Base-by-base conservation (phyloP, 2,113 vertebrate species). In the Shinisaurus crocodilurus region DNA sequence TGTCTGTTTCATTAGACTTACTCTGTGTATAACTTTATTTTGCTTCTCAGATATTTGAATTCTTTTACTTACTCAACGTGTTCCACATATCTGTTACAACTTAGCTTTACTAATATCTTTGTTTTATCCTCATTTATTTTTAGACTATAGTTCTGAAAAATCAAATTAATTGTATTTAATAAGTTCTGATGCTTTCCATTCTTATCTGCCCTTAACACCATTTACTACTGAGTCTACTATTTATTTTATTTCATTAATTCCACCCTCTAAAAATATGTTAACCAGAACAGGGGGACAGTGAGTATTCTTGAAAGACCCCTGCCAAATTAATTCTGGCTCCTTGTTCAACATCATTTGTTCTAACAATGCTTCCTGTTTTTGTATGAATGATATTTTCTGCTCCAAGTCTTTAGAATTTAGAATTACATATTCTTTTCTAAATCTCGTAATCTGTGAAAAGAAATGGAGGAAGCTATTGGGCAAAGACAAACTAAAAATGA, bases 171-270 rank as follows among this genome's bases (percentile, higher is more conserved):
- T 54, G 20, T 1, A 72, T 85, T 48, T 16, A 72, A 50, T 50
- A 85, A 34, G 45, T 72, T 70, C 29, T 82, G 50, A 7, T 57
- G 8, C 34, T 54, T 82, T 82, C 29, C 27, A 45, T 67, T 40
- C n/a, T 34, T 34, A 45, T 16, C 63, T 67, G 40, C 63, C 60
- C 43, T 83, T 83, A 29, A n/a, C 40, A 63, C 57, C 57, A 83
- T 83, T 83, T 80, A 80, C 12, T 80, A 32, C 34, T 83, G 57
- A 40, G 23, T 63, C 25, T 83, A 40, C n/a, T 40, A 37, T 12
- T 83, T 65, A 83, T 65, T 83, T 65, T 43, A n/a, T 40, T 83
- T 65, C 23, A 65, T 83, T 83, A 83, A 83, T 83, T 63, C 60
- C 25, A 25, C 37, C n/a, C 81, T 82, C 63, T 40, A 43, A 43